These are phyloP conservation scores for Magallana angulata DNA, from an alignment of 1,140 invertebrate species.

Conservation along the genomic window DNA sequence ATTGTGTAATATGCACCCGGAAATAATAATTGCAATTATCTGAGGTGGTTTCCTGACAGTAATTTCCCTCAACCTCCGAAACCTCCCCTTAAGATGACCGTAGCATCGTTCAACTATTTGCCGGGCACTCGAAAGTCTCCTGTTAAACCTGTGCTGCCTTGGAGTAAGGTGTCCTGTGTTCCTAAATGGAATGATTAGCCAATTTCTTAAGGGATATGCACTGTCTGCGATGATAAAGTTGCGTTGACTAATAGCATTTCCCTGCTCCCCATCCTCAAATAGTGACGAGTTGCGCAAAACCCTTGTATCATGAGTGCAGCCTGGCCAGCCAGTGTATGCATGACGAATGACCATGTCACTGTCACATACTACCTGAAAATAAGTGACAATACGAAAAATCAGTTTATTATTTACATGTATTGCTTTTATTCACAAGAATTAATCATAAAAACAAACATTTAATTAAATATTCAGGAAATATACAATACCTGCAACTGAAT, in stretches of 20 bases:
- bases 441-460: background rate
- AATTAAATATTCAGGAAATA: slow-evolving; percentile 1
- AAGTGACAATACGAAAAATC: background rate
- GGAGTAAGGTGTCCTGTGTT: slow-evolving; percentile 46
- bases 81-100: slow-evolving; percentile 55
- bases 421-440: slow-evolving; percentile 2
- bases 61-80: slow-evolving; percentile 46
- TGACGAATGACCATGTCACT: background rate
- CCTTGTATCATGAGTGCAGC: slow-evolving; percentile 51
- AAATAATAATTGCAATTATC: background rate
- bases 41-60: background rate
- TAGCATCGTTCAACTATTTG: slow-evolving; percentile 40
- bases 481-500: slow-evolving; percentile 41
- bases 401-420: background rate
- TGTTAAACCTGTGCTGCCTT: slow-evolving; percentile 42
- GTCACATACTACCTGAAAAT: slow-evolving; percentile 20
- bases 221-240: slow-evolving; percentile 50
- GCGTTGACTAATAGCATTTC: background rate
- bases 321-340: slow-evolving; percentile 50
- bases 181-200: slow-evolving; percentile 48
- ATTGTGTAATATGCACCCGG: slow-evolving; percentile 13
- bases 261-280: background rate
- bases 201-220: slow-evolving; percentile 49
- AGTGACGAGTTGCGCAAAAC: slow-evolving; percentile 49
- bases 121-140: background rate